Conservation (phyloP, 2,797 vertebrate species). For the Ceryle rudis region DNA sequence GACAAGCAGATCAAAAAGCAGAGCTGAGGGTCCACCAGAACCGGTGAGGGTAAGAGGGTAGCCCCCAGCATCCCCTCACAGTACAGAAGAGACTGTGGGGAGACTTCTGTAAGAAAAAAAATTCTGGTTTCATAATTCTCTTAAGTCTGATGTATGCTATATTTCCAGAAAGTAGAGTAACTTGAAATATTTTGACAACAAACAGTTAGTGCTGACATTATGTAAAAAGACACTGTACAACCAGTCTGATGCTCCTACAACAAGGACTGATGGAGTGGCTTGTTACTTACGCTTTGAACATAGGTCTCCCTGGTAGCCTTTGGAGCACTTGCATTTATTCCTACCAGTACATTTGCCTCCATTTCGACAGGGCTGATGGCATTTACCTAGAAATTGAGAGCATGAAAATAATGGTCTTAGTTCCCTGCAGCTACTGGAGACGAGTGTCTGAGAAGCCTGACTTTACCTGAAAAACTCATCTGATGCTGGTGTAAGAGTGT, state of each 20-base stretch:
- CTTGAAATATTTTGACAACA: not conserved
- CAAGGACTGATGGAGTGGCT: not conserved
- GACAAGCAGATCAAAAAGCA: not conserved
- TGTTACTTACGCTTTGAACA: constrained; percentile 88
- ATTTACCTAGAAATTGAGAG: constrained; percentile 83
- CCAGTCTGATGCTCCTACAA: not conserved
- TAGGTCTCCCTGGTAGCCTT: constrained; percentile 90
- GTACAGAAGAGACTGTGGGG: not conserved
- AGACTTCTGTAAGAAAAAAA: not conserved
- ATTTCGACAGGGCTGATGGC: constrained; percentile 86
- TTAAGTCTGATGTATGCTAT: not conserved
- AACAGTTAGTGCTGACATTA: not conserved
- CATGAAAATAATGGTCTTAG: not conserved
- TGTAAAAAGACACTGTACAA: not conserved
- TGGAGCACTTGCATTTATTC: constrained; percentile 91
- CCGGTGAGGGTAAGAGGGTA: not conserved
- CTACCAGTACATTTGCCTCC: constrained; percentile 90
- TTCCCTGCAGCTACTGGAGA: not conserved
- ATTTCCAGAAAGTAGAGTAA: not conserved
- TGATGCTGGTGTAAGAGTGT: not conserved
- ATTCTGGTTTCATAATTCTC: not conserved
- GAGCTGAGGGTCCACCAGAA: not conserved
- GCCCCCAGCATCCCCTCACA: not conserved
- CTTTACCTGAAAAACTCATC: not conserved
- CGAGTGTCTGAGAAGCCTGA: not conserved